Conservation (phyloP, 2,113 vertebrate genomes). For the Burhinus bistriatus region DNA sequence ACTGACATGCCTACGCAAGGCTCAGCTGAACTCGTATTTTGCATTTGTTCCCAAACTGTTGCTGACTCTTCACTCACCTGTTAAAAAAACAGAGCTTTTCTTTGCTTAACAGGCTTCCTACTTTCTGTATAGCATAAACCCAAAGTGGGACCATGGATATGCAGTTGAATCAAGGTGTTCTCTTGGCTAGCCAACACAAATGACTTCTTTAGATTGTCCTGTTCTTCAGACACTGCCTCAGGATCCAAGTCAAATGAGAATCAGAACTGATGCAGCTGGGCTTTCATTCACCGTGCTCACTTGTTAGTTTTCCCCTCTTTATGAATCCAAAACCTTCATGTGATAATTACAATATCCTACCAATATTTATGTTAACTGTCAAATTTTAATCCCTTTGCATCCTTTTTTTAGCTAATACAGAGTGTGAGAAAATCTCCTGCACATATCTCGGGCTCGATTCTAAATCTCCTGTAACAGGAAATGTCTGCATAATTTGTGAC, state of each 20-base stretch:
- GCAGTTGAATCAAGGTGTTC: not conserved
- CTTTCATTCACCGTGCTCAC: not conserved
- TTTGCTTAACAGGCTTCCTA: not conserved
- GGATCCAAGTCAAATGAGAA: not conserved
- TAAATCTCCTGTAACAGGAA: not conserved
- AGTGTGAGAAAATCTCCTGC: not conserved
- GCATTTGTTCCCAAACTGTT: not conserved
- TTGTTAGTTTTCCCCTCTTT: not conserved
- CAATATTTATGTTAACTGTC: not conserved
- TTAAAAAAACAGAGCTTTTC: not conserved
- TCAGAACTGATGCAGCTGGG: not conserved
- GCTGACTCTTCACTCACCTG: not conserved
- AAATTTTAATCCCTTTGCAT: not conserved
- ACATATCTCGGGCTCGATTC: not conserved
- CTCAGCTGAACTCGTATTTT: not conserved
- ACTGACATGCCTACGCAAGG: fast-evolving
- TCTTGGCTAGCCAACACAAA: not conserved
- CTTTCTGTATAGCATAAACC: not conserved
- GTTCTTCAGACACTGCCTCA: not conserved
- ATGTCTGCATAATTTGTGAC: not conserved
- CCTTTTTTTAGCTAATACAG: not conserved
- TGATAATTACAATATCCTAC: not conserved
- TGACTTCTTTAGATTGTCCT: not conserved
- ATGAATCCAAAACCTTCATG: not conserved
- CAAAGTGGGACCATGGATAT: not conserved